Percentiles rank a stretch among this genome's conserved stretches.
phyloP scores from a whole-genome alignment of 2,888 invertebrate species.

The Bellardia bayeri region DNA sequence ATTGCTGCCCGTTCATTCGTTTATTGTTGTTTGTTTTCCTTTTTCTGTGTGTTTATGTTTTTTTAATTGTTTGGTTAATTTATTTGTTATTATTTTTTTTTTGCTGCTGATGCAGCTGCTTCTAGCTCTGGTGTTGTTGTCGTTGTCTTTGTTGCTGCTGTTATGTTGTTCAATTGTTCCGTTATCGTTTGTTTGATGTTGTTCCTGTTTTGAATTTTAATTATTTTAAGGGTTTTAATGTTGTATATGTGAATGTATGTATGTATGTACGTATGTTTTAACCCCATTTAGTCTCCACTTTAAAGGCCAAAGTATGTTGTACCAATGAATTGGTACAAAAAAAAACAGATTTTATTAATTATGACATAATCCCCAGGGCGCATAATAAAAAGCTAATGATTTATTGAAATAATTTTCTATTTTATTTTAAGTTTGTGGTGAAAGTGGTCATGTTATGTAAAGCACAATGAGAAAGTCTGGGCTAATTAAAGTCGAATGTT shows the following conservation, averaged over 20 bases:
- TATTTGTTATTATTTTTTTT: slow-evolving; percentile 48
- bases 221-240: slow-evolving; percentile 52
- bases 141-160: not conserved
- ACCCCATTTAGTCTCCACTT: not conserved
- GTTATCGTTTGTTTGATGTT: slow-evolving; percentile 55
- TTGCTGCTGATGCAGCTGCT: not conserved
- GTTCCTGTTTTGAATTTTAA: slow-evolving; percentile 59
- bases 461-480: no score
- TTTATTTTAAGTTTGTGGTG: no score
- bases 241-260: not conserved
- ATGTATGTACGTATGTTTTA: not conserved
- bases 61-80: slow-evolving; percentile 63
- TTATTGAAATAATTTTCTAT: not conserved
- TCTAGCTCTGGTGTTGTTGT: slow-evolving; percentile 12
- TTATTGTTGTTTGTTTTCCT: slow-evolving; percentile 41
- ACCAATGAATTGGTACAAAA: not conserved
- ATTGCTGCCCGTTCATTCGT: slow-evolving; percentile 14
- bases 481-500: no score
- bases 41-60: slow-evolving; percentile 1
- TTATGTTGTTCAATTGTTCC: slow-evolving; percentile 50
- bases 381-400: not conserved
- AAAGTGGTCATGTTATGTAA: no score
- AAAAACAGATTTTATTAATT: slow-evolving; percentile 20
- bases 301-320: slow-evolving; percentile 20
- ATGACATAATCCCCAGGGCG: not conserved